Percentiles rank a stretch among this genome's conserved stretches.
Evolutionary conservation across 2,888 invertebrate genomes (phyloP).

Genomic region (Drosophila borealis): DNA sequence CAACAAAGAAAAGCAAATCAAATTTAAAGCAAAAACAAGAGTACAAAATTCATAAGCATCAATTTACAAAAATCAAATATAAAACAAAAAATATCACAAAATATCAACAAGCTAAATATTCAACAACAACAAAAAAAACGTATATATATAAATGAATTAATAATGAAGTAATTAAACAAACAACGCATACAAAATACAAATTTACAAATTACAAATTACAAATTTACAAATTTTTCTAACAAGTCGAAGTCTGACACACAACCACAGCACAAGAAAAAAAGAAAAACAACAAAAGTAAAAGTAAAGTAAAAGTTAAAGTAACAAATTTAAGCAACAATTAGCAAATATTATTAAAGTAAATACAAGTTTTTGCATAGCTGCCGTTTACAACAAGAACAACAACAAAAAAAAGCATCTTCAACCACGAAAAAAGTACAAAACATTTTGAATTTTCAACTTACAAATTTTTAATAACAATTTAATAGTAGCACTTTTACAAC

Average conservation of each 20-base stretch:
- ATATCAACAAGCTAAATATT: conserved; percentile 53
- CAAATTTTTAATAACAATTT: conserved; percentile 64
- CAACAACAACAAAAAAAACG: too few species aligned
- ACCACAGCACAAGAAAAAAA: conserved; percentile 38
- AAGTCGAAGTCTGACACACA: conserved; percentile 64
- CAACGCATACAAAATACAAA: conserved; percentile 78
- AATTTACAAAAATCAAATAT: conserved; percentile 42
- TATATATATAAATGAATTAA: conserved; percentile 7
- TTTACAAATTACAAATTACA: conserved; percentile 78
- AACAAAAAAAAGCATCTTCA: conserved; percentile 61
- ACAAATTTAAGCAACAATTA: conserved; percentile 31
- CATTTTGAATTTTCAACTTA: conserved; percentile 61
- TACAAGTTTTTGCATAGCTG: conserved; percentile 57
- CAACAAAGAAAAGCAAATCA: conserved; percentile 53
- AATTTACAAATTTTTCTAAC: conserved; percentile 74
- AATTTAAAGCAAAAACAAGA: conserved; percentile 67
- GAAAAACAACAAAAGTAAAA: conserved; percentile 15
- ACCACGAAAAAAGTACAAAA: conserved; percentile 74
- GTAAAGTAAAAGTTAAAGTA: conserved; percentile 22
- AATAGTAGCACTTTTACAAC: conserved; percentile 72
- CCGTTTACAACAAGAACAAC: conserved; percentile 65
- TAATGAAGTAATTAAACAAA: conserved; percentile 48
- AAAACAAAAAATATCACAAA: conserved; percentile 26
- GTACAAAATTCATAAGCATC: conserved; percentile 75
- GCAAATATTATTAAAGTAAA: conserved; percentile 45